These are phyloP conservation scores for Cyclophora punctaria DNA, from an alignment of 2,888 invertebrate species.

Conservation along the genomic window DNA sequence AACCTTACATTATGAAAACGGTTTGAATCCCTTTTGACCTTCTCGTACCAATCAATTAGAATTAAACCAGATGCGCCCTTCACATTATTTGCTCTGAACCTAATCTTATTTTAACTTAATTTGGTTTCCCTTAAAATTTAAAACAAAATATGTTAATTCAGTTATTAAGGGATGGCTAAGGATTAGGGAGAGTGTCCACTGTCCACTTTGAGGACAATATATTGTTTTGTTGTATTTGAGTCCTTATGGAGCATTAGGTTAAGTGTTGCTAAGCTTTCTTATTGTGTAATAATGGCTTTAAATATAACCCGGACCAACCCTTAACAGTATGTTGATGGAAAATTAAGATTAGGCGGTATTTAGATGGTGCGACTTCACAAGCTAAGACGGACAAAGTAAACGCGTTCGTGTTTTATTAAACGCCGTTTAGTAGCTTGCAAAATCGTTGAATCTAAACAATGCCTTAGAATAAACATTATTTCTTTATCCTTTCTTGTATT, in stretches of 20 bases:
- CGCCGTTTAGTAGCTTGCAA: too few species aligned
- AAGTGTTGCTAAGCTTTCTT: neutral
- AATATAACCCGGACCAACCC: neutral
- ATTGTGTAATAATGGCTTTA: neutral
- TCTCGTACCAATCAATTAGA: conserved; percentile 23
- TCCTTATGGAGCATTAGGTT: neutral
- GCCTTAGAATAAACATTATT: too few species aligned
- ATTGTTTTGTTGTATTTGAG: neutral
- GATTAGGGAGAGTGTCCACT: neutral
- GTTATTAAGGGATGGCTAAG: conserved; percentile 24
- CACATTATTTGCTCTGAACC: conserved; percentile 40
- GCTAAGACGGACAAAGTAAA: too few species aligned
- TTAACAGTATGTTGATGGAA: conserved; percentile 1
- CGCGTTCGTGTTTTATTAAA: too few species aligned
- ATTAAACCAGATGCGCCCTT: conserved; percentile 32
- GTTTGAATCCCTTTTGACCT: conserved; percentile 10
- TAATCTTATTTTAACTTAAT: conserved; percentile 48
- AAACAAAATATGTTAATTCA: conserved; percentile 49
- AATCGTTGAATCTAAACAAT: too few species aligned
- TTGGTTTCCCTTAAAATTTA: conserved; percentile 32
- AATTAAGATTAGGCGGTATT: too few species aligned
- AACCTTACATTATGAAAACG: neutral
- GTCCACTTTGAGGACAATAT: neutral
- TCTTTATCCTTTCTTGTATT: too few species aligned
- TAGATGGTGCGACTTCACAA: too few species aligned